A percentile compares a stretch with the other conserved stretches of the same genome.
Evolutionary conservation across 23 tunicate genomes (phyloP).

Genomic region (Diplosoma virens): DNA sequence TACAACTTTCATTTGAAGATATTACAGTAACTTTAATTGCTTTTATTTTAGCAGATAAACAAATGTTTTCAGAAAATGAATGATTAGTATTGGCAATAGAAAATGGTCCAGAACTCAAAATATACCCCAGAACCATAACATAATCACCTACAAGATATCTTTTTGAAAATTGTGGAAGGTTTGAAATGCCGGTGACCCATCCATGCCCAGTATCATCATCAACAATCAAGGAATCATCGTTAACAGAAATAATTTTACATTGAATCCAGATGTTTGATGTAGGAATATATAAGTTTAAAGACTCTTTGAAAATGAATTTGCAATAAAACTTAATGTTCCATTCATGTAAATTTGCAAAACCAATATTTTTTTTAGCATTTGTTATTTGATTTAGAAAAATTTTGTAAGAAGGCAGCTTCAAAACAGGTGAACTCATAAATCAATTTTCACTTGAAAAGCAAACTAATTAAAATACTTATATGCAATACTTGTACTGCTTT

Average conservation of each 20-base stretch:
- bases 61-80: not conserved
- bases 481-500: too few species aligned
- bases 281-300: not conserved
- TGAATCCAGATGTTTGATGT: conserved; percentile 66
- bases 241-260: conserved; percentile 21
- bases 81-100: not conserved
- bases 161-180: conserved; percentile 21
- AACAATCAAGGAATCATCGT: conserved; percentile 29
- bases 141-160: conserved; percentile 1
- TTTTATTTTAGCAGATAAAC: conserved; percentile 35
- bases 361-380: not conserved
- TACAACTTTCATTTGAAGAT: conserved; percentile 29
- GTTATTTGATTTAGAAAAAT: conserved; percentile 24
- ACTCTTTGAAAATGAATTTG: not conserved
- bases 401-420: conserved; percentile 49
- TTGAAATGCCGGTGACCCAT: conserved; percentile 47
- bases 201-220: conserved; percentile 56
- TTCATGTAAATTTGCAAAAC: not conserved
- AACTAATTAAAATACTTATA: too few species aligned
- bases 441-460: too few species aligned
- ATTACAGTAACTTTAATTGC: conserved; percentile 52
- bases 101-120: conserved; percentile 16
- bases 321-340: conserved; percentile 28
- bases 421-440: conserved; percentile 12
- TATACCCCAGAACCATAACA: conserved; percentile 52